Evolutionary conservation across 2,797 vertebrate genomes (phyloP).

Genomic region (Rhinophrynus dorsalis): DNA sequence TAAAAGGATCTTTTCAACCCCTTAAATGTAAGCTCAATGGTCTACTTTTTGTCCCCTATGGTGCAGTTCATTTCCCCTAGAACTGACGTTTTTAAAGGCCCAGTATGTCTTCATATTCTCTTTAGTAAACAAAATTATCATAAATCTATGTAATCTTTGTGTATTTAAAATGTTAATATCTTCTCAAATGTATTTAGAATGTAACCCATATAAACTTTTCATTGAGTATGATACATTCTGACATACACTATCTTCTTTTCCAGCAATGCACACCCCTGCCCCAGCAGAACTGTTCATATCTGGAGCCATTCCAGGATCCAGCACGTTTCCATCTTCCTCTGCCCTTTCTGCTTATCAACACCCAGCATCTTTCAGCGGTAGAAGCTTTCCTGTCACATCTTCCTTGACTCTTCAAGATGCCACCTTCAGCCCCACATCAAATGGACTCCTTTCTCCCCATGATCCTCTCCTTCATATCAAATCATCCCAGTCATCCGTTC

Average conservation of each 20-base stretch:
- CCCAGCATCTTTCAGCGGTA: conserved; percentile 89
- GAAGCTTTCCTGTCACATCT: conserved; percentile 85
- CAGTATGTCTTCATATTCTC: too few species aligned
- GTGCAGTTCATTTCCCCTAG: too few species aligned
- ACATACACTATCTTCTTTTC: conserved; percentile 9
- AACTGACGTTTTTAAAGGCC: too few species aligned
- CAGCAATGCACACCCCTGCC: conserved; percentile 93
- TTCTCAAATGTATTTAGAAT: too few species aligned
- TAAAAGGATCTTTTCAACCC: too few species aligned
- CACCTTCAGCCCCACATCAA: conserved; percentile 91
- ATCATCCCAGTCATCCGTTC: conserved; percentile 77
- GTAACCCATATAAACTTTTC: too few species aligned
- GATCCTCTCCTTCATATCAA: conserved; percentile 92
- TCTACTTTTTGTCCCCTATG: too few species aligned
- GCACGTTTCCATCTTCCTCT: conserved; percentile 90
- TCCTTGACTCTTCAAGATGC: conserved; percentile 90
- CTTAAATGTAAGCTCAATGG: too few species aligned
- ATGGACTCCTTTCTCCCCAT: conserved; percentile 90
- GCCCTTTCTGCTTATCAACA: conserved; percentile 94
- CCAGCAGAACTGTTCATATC: conserved; percentile 95
- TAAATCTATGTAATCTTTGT: too few species aligned
- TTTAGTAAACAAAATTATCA: too few species aligned
- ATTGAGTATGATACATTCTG: too few species aligned
- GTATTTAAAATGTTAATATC: too few species aligned
- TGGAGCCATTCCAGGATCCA: conserved; percentile 87